phyloP scores from a whole-genome alignment of 2,113 vertebrate species.

The Myodes glareolus region DNA sequence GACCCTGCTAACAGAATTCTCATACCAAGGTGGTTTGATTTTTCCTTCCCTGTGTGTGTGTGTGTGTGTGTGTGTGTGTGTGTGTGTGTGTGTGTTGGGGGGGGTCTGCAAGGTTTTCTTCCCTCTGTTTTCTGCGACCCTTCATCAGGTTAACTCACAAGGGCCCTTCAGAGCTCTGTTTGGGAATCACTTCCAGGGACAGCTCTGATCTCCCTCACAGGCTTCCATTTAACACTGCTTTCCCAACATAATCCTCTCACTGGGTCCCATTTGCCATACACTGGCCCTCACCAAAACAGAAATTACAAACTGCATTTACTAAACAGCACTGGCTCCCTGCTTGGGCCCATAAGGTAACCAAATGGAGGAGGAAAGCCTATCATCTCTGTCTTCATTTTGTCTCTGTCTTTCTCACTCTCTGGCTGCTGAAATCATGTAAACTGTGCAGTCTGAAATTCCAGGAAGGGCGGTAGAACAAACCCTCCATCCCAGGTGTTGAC shows the following conservation, averaged over 20 bases:
- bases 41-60: not conserved
- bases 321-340: not conserved
- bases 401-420: not conserved
- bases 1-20: not conserved
- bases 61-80: too few relatives aligned
- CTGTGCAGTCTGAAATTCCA: not conserved
- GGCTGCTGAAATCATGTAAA: not conserved
- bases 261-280: not conserved
- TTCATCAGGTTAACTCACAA: not conserved
- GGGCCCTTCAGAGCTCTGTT: not conserved
- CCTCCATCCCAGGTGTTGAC: not conserved
- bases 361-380: not conserved
- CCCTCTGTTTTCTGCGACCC: not conserved
- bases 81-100: too few relatives aligned
- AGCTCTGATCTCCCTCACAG: not conserved
- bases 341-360: not conserved
- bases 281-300: not conserved
- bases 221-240: not conserved
- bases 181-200: not conserved
- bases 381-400: not conserved
- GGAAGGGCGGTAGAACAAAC: not conserved
- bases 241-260: not conserved
- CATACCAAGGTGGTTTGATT: not conserved
- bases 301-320: not conserved
- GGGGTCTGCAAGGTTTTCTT: not conserved